Percentiles rank a stretch among this genome's conserved stretches.
Evolutionary conservation across 2,888 invertebrate species (phyloP).

Genomic region (Melanotus villosus): DNA sequence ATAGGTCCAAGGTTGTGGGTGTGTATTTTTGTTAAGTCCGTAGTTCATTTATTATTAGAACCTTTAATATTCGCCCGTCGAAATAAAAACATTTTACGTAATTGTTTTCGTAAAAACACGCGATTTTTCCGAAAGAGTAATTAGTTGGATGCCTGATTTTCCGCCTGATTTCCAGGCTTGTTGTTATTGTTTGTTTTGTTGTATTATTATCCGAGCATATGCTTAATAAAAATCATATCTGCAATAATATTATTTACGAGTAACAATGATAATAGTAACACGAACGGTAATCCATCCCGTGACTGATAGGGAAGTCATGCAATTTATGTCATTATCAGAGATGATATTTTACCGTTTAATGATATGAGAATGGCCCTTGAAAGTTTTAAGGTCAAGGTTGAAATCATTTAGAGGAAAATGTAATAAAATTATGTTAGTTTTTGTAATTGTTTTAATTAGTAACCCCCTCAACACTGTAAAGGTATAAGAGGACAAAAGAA

Average conservation of each 20-base stretch:
- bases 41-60: slow-evolving; percentile 31
- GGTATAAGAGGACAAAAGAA: too few relatives aligned
- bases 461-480: too few relatives aligned
- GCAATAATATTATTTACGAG: too few relatives aligned
- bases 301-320: slow-evolving; percentile 11
- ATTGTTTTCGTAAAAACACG: background rate
- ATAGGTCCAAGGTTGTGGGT: slow-evolving; percentile 24
- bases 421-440: too few relatives aligned
- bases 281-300: background rate
- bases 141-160: too few relatives aligned
- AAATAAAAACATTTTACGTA: slow-evolving; percentile 23
- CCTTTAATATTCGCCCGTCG: background rate
- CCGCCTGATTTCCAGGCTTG: background rate
- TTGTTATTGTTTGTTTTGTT: background rate
- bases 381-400: background rate
- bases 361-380: background rate
- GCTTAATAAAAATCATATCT: background rate
- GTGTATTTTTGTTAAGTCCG: slow-evolving; percentile 32
- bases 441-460: background rate
- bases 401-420: too few relatives aligned
- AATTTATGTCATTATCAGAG: slow-evolving; percentile 2
- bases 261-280: background rate
- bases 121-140: too few relatives aligned
- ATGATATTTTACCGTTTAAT: background rate
- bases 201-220: background rate